Conservation (phyloP, 2,113 vertebrate species). For the Podarcis muralis region DNA sequence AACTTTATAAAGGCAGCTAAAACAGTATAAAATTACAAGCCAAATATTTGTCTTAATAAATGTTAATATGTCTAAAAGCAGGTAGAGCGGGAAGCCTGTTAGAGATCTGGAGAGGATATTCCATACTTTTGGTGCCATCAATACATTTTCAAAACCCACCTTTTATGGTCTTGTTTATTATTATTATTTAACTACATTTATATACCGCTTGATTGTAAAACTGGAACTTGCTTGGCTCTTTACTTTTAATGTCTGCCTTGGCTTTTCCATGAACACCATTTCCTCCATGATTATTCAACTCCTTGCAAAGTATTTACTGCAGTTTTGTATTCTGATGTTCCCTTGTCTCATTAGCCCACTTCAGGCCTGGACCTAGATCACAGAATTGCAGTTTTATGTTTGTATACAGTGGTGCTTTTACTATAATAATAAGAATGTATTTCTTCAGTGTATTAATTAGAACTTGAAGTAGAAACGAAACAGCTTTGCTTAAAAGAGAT, state of each 20-base stretch:
- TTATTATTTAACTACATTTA: too few relatives aligned
- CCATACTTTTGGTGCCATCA: background rate
- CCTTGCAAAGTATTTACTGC: background rate
- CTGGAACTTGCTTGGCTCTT: background rate
- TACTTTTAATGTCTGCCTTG: background rate
- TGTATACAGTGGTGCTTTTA: background rate
- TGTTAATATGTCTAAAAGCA: background rate
- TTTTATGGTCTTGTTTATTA: too few relatives aligned
- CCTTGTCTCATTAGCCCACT: background rate
- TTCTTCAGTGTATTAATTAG: background rate
- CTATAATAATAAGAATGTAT: background rate
- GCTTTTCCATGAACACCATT: background rate
- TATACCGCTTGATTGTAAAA: background rate
- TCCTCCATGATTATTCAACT: background rate
- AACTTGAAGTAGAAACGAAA: background rate
- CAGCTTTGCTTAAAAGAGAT: background rate
- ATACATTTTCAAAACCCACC: too few relatives aligned
- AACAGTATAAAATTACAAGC: background rate
- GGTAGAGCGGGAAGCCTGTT: background rate
- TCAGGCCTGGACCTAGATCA: background rate
- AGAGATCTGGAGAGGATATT: background rate
- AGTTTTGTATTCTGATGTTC: background rate
- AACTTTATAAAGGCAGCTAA: background rate
- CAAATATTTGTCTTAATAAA: background rate
- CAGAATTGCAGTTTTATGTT: background rate